These are phyloP conservation scores for Staurois parvus DNA, from an alignment of 2,797 vertebrate species.

Conservation along the genomic window DNA sequence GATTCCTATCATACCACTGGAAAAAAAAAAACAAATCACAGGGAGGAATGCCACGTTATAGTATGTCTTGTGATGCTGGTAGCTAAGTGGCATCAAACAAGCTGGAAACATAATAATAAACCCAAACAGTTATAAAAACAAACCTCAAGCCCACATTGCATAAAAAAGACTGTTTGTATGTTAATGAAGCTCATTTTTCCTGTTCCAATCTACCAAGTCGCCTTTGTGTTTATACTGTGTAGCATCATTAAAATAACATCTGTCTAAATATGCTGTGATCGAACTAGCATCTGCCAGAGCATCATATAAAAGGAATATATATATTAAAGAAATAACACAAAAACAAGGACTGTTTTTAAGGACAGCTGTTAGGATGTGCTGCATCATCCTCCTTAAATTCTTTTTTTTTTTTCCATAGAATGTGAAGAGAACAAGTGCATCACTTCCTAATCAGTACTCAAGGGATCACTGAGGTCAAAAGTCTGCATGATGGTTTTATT, in stretches of 20 bases:
- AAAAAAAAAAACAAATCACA: neutral
- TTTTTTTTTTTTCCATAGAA: neutral
- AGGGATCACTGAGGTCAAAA: conserved; percentile 18
- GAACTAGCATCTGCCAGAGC: conserved; percentile 46
- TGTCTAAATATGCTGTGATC: conserved; percentile 53
- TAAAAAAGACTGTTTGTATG: neutral
- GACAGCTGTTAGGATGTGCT: neutral
- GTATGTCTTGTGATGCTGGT: neutral
- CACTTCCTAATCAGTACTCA: conserved; percentile 6
- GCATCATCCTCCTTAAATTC: conserved; percentile 20
- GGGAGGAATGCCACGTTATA: neutral
- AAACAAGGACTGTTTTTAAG: neutral
- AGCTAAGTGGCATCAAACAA: neutral
- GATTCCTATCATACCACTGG: neutral
- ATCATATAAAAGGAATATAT: conserved; percentile 33
- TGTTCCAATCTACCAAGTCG: conserved; percentile 52
- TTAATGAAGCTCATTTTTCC: conserved; percentile 48
- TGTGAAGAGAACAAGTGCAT: neutral
- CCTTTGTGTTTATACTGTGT: conserved; percentile 50
- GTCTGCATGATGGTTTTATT: conserved; percentile 2
- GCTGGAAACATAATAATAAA: neutral
- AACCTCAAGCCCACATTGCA: conserved; percentile 17
- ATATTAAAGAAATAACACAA: conserved; percentile 10
- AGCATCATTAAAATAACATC: conserved; percentile 59
- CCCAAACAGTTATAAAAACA: conserved; percentile 27